Conservation (phyloP, 2,888 invertebrate genomes). For the Lithophane leautieri region DNA sequence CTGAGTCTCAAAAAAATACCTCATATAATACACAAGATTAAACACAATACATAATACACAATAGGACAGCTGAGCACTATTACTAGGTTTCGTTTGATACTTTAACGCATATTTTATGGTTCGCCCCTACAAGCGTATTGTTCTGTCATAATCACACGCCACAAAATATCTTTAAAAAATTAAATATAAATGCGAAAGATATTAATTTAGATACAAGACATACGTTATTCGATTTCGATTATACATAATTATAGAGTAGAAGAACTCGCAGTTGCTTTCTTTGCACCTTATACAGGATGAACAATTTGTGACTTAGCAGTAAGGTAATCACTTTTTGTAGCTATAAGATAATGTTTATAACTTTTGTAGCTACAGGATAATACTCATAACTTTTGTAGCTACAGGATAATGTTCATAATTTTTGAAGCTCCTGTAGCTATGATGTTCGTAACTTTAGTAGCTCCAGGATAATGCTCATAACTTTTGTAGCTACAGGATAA, state of each 20-base stretch:
- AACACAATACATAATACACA: slow-evolving; percentile 61
- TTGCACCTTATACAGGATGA: too few relatives aligned
- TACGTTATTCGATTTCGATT: not conserved
- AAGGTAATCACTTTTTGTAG: too few relatives aligned
- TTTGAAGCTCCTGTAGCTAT: too few relatives aligned
- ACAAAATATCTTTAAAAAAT: not conserved
- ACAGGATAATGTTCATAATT: too few relatives aligned
- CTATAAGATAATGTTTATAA: too few relatives aligned
- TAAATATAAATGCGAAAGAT: not conserved
- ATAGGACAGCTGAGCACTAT: slow-evolving; percentile 60
- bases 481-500: too few relatives aligned
- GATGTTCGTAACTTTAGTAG: too few relatives aligned
- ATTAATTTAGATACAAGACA: not conserved
- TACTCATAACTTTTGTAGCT: too few relatives aligned
- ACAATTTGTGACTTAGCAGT: too few relatives aligned
- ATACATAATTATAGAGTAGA: not conserved
- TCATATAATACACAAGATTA: slow-evolving; percentile 40
- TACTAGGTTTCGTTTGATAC: slow-evolving; percentile 81
- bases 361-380: too few relatives aligned
- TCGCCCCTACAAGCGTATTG: slow-evolving; percentile 43
- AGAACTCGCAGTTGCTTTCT: too few relatives aligned
- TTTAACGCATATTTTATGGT: slow-evolving; percentile 69
- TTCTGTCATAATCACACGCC: slow-evolving; percentile 69
- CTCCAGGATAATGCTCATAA: too few relatives aligned
- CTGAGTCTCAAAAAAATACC: not conserved